These are phyloP conservation scores for Catostylus mosaicus DNA, from an alignment of 30 jellyfish, hydroid and myxozoan species.

Conservation along the genomic window DNA sequence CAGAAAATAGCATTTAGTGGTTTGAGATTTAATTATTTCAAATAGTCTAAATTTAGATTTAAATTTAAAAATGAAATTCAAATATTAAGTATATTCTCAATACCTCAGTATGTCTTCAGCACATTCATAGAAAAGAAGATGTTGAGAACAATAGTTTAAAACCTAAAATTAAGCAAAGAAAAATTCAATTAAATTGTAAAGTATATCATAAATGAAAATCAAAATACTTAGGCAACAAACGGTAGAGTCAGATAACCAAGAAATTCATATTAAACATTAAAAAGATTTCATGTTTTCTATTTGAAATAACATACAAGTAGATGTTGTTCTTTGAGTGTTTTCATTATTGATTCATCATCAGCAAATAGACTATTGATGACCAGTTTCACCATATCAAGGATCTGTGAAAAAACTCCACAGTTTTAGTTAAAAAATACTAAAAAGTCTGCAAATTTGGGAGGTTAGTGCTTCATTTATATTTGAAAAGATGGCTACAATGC, in stretches of 20 bases:
- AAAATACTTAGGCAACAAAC: neutral
- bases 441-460: too few relatives aligned
- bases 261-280: too few relatives aligned
- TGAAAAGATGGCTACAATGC: too few relatives aligned
- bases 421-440: too few relatives aligned
- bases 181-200: neutral
- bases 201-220: neutral
- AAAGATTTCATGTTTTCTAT: too few relatives aligned
- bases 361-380: constrained; percentile 15
- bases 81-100: neutral
- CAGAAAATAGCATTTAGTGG: too few relatives aligned
- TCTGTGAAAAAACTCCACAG: constrained; percentile 25
- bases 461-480: too few relatives aligned
- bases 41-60: neutral
- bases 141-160: neutral
- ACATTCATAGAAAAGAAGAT: neutral
- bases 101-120: constrained; percentile 26
- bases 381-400: constrained; percentile 20
- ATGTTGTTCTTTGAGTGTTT: neutral
- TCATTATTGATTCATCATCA: neutral
- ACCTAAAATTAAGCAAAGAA: constrained; percentile 1
- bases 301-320: constrained; percentile 6
- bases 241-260: too few relatives aligned
- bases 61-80: neutral
- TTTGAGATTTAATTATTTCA: too few relatives aligned